phyloP scores from a whole-genome alignment of 2,797 vertebrate genomes.

The Cynodonichthys magdalenae region DNA sequence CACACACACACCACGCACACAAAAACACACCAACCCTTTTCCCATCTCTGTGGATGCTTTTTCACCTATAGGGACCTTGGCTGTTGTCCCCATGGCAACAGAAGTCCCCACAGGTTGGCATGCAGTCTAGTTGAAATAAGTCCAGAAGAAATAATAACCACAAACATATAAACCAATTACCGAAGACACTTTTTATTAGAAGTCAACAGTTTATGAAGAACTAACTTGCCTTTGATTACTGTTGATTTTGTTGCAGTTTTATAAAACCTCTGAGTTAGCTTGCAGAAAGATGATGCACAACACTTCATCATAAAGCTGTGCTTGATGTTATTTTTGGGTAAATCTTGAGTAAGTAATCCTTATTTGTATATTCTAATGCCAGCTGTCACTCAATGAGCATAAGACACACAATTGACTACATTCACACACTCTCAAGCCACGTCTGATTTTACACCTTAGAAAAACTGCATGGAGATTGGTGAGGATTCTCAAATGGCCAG shows the following conservation, averaged over 20 bases:
- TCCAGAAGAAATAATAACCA: background rate
- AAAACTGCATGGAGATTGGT: too few relatives aligned
- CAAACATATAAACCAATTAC: too few relatives aligned
- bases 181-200: background rate
- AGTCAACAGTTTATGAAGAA: background rate
- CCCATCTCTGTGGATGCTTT: too few relatives aligned
- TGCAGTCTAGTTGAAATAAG: constrained; percentile 4
- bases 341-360: background rate
- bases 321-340: background rate
- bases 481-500: too few relatives aligned
- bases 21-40: too few relatives aligned
- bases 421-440: too few relatives aligned
- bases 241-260: background rate
- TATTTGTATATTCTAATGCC: background rate
- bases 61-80: too few relatives aligned
- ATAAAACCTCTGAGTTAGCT: background rate
- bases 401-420: too few relatives aligned
- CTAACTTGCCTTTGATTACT: background rate
- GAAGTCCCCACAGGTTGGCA: background rate
- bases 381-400: too few relatives aligned
- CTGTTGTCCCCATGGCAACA: too few relatives aligned
- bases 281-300: background rate
- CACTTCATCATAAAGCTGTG: background rate
- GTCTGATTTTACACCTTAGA: too few relatives aligned
- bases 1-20: too few relatives aligned